Evolutionary conservation across 2,113 vertebrate genomes (phyloP).

Genomic region (Edolisoma coerulescens): DNA sequence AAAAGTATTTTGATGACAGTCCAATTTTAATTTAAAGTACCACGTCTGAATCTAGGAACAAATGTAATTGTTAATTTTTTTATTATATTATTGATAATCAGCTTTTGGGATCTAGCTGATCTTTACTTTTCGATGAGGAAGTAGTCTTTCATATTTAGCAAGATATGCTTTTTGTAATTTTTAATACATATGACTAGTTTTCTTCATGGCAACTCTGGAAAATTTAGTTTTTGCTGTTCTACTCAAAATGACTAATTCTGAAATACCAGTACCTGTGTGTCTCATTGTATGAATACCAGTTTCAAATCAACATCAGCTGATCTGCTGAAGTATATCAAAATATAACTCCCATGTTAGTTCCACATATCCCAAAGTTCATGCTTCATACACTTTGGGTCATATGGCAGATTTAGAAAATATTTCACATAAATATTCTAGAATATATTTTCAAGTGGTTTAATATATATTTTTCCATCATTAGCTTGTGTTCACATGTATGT

Average conservation of each 20-base stretch:
- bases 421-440: background rate
- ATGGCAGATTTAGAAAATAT: background rate
- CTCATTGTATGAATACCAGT: background rate
- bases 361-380: background rate
- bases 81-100: background rate
- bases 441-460: background rate
- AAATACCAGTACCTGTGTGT: background rate
- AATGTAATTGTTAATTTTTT: background rate
- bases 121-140: background rate
- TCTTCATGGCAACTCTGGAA: background rate
- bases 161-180: background rate
- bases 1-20: background rate
- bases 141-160: background rate
- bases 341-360: background rate
- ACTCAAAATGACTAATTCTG: background rate
- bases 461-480: background rate
- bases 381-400: background rate
- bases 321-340: background rate
- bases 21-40: background rate
- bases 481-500: background rate
- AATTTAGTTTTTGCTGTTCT: background rate
- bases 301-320: background rate
- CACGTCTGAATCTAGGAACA: background rate
- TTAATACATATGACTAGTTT: background rate
- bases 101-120: background rate